Percentiles rank a stretch among this genome's conserved stretches.
phyloP scores from a whole-genome alignment of 2,797 vertebrate species.

The Gymnocypris eckloni region DNA sequence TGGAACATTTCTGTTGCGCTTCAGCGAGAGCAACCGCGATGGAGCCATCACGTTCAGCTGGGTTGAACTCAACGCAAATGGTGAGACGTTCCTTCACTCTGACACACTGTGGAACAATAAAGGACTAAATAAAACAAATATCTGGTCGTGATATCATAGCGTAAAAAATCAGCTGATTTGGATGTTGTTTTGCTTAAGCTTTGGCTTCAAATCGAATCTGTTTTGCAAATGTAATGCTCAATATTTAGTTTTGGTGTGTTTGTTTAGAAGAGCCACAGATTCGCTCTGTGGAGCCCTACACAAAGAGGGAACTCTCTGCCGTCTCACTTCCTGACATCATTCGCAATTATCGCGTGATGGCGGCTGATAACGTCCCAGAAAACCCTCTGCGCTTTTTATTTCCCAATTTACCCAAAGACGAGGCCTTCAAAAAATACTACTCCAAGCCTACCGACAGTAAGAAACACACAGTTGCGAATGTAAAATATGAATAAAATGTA shows the following conservation, averaged over 20 bases:
- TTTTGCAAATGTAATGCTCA: neutral
- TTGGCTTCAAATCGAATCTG: neutral
- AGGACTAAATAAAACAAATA: neutral
- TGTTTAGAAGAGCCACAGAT: slow-evolving; percentile 81
- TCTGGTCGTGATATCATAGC: neutral
- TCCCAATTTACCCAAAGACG: slow-evolving; percentile 90
- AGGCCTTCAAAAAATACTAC: slow-evolving; percentile 95
- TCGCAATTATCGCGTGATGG: slow-evolving; percentile 97
- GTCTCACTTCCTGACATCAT: slow-evolving; percentile 96
- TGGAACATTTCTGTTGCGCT: slow-evolving; percentile 91
- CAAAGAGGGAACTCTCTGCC: slow-evolving; percentile 91
- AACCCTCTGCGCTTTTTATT: slow-evolving; percentile 93
- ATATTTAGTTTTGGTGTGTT: neutral
- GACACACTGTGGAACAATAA: neutral
- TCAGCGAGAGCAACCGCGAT: slow-evolving; percentile 91
- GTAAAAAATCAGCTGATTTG: neutral
- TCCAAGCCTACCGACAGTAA: slow-evolving; percentile 90
- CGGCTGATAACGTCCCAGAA: slow-evolving; percentile 94
- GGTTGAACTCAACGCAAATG: slow-evolving; percentile 70
- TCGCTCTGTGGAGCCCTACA: slow-evolving; percentile 96
- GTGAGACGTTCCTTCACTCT: slow-evolving; percentile 53
- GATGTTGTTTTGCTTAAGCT: neutral
- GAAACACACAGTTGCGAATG: slow-evolving; percentile 38
- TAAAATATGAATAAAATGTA: neutral
- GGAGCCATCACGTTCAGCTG: slow-evolving; percentile 96